phyloP scores from a whole-genome alignment of 2,888 invertebrate species.

The Hemicrepidius hirtus region DNA sequence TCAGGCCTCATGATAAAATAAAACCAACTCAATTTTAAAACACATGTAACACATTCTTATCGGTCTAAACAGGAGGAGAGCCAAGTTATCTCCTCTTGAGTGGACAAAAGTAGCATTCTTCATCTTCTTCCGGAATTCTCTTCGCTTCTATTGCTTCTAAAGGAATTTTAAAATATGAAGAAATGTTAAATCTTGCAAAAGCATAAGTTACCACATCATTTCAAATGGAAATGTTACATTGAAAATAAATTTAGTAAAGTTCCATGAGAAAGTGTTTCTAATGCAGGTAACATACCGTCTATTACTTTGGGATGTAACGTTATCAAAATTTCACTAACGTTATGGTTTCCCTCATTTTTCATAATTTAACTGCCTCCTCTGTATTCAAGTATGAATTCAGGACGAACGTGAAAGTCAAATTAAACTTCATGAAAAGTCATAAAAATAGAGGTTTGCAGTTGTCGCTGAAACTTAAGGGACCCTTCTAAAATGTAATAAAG shows the following conservation, averaged over 20 bases:
- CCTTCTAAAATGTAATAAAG: neutral
- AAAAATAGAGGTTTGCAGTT: conserved; percentile 17
- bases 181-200: too few relatives aligned
- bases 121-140: too few relatives aligned
- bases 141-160: too few relatives aligned
- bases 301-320: conserved; percentile 17
- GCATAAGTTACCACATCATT: too few relatives aligned
- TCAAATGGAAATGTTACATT: too few relatives aligned
- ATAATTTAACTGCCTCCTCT: conserved; percentile 25
- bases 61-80: too few relatives aligned
- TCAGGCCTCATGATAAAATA: neutral
- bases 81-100: too few relatives aligned
- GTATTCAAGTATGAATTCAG: conserved; percentile 24
- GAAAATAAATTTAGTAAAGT: too few relatives aligned
- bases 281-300: conserved; percentile 29
- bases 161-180: too few relatives aligned
- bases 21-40: too few relatives aligned
- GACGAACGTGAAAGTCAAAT: conserved; percentile 25
- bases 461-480: conserved; percentile 3
- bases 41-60: too few relatives aligned
- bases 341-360: conserved; percentile 19
- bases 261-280: conserved; percentile 28
- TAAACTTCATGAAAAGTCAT: conserved; percentile 9
- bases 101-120: too few relatives aligned
- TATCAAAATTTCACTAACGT: conserved; percentile 28